phyloP scores from a whole-genome alignment of 2,888 invertebrate genomes.

The Scaptomyza tumidula region DNA sequence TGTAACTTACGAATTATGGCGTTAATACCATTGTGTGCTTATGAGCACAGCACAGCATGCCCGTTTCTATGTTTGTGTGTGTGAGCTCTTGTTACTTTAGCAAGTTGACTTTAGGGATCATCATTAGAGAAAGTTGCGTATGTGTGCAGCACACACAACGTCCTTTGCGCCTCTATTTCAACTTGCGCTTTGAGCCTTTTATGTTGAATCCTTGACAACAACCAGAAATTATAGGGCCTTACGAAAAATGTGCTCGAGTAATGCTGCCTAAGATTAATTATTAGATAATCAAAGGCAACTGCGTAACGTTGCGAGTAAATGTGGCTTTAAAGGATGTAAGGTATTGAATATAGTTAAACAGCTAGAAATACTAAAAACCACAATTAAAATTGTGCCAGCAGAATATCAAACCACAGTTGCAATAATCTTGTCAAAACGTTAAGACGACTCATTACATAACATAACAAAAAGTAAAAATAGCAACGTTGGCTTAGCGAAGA shows the following conservation, averaged over 20 bases:
- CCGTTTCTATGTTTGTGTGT: conserved; percentile 13
- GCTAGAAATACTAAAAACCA: background rate
- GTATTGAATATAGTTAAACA: background rate
- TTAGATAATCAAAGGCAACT: conserved; percentile 3
- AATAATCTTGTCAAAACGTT: conserved; percentile 15
- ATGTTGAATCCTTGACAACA: conserved; percentile 35
- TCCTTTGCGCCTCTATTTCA: conserved; percentile 36
- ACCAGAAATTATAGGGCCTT: conserved; percentile 1
- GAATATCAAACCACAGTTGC: conserved; percentile 6
- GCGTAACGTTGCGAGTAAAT: background rate
- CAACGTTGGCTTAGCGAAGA: conserved; percentile 2
- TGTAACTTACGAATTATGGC: conserved; percentile 74
- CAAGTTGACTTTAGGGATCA: conserved; percentile 78
- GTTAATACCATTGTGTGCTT: conserved; percentile 75
- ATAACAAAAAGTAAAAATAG: conserved; percentile 7
- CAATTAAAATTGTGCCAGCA: conserved; percentile 3
- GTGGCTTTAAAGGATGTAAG: background rate
- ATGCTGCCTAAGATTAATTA: conserved; percentile 19
- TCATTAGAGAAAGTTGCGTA: conserved; percentile 62
- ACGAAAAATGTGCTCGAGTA: conserved; percentile 5
- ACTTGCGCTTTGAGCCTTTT: conserved; percentile 43
- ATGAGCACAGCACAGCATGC: conserved; percentile 36
- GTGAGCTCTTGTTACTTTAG: conserved; percentile 66
- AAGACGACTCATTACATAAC: background rate
- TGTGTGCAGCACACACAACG: conserved; percentile 13